Percentiles rank a stretch among this genome's conserved stretches.
phyloP scores from a whole-genome alignment of 2,888 invertebrate species.

The Carterocephalus palaemon region DNA sequence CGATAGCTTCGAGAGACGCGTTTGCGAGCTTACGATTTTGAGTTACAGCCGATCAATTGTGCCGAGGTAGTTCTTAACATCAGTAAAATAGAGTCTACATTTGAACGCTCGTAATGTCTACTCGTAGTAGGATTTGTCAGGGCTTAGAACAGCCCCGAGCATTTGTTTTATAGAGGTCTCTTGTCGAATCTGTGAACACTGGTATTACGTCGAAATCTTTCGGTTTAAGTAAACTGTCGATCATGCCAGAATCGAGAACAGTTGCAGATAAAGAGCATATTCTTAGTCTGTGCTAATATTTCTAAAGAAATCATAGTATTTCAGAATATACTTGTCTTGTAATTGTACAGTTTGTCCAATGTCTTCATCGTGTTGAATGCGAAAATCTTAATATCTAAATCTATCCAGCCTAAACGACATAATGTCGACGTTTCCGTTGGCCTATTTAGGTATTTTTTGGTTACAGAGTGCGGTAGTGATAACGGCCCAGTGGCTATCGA shows the following conservation, averaged over 20 bases:
- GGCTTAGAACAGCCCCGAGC: conserved; percentile 22
- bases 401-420: too few relatives aligned
- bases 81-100: conserved; percentile 7
- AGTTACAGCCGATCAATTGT: neutral
- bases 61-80: conserved; percentile 5
- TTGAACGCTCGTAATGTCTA: conserved; percentile 3
- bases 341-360: too few relatives aligned
- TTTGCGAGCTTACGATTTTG: conserved; percentile 11
- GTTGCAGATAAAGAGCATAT: too few relatives aligned
- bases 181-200: conserved; percentile 19
- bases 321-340: too few relatives aligned
- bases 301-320: too few relatives aligned
- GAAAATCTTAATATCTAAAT: too few relatives aligned
- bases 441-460: too few relatives aligned
- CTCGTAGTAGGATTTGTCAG: conserved; percentile 17
- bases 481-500: too few relatives aligned
- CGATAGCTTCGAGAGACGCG: conserved; percentile 6
- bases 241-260: neutral
- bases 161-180: conserved; percentile 27
- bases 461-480: too few relatives aligned
- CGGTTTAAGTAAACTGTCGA: conserved; percentile 9
- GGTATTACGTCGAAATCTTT: conserved; percentile 15
- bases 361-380: too few relatives aligned
- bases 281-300: too few relatives aligned
- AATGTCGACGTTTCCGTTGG: too few relatives aligned